phyloP scores from a whole-genome alignment of 1,140 invertebrate genomes.

The Diprion similis region DNA sequence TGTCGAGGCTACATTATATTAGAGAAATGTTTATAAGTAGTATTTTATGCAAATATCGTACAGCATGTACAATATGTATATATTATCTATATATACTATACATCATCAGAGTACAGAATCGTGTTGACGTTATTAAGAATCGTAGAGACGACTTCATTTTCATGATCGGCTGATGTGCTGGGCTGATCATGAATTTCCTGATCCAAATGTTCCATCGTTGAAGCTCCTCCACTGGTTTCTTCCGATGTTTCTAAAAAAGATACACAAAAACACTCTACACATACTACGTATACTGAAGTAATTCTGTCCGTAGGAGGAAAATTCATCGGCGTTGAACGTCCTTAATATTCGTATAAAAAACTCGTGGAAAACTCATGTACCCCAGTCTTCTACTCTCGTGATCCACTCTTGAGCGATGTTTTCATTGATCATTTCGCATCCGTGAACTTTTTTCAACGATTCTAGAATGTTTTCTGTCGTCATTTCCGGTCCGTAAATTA shows the following conservation, averaged over 20 bases:
- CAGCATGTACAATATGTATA: conserved; percentile 3
- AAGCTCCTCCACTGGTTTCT: conserved; percentile 2
- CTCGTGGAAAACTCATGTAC: conserved; percentile 17
- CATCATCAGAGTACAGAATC: conserved; percentile 2
- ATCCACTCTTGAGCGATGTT: conserved; percentile 19
- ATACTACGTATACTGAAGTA: not conserved
- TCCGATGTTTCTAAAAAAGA: conserved; percentile 3
- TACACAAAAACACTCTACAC: not conserved
- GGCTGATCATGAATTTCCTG: conserved; percentile 1
- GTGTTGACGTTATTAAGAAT: conserved; percentile 1
- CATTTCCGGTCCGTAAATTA: conserved; percentile 18
- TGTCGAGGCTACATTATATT: conserved; percentile 3
- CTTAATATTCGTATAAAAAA: conserved; percentile 4
- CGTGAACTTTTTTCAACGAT: conserved; percentile 18
- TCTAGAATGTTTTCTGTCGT: conserved; percentile 11
- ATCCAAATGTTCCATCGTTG: conserved; percentile 2
- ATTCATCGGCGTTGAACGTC: conserved; percentile 2
- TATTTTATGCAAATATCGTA: conserved; percentile 3
- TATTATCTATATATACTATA: conserved; percentile 1
- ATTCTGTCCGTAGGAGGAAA: conserved; percentile 2
- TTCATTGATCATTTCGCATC: conserved; percentile 17
- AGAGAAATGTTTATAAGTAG: conserved; percentile 3
- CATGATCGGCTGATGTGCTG: conserved; percentile 2
- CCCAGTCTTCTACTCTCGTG: conserved; percentile 18
- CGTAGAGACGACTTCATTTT: conserved; percentile 2